These are phyloP conservation scores for Camelus bactrianus DNA, from an alignment of 2,113 vertebrate genomes.

Conservation along the genomic window DNA sequence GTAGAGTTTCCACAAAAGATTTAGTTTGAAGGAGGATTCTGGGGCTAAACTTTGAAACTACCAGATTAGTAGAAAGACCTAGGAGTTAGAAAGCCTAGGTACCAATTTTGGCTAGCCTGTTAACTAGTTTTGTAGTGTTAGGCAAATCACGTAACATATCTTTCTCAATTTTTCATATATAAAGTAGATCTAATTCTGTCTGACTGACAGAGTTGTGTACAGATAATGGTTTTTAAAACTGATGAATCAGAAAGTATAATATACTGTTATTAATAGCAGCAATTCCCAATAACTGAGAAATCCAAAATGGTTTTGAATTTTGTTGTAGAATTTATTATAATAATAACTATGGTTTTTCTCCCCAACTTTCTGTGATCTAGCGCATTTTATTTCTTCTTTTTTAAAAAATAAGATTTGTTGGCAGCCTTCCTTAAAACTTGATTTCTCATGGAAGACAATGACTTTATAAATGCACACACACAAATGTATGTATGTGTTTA, in stretches of 20 bases:
- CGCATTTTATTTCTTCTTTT: neutral
- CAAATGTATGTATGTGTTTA: neutral
- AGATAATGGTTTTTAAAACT: neutral
- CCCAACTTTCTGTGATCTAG: neutral
- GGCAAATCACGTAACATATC: neutral
- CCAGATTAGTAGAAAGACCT: neutral
- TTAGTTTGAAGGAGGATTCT: slow-evolving; percentile 9
- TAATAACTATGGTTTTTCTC: neutral
- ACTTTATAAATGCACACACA: neutral
- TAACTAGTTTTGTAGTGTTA: neutral
- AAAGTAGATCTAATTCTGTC: slow-evolving; percentile 9
- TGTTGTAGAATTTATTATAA: neutral
- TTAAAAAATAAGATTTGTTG: neutral
- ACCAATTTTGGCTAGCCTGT: neutral
- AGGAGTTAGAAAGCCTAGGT: slow-evolving; percentile 17
- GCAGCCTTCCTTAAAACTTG: slow-evolving; percentile 31
- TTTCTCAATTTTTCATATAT: neutral
- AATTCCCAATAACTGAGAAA: neutral
- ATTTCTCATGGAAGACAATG: neutral
- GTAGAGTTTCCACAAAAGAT: neutral
- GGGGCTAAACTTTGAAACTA: neutral
- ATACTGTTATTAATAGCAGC: neutral
- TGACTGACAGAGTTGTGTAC: neutral
- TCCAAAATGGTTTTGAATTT: slow-evolving; percentile 35
- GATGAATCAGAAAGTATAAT: neutral